These are phyloP conservation scores for Caenorhabditis briggsae DNA, from an alignment of 1,140 invertebrate species.

Conservation along the genomic window DNA sequence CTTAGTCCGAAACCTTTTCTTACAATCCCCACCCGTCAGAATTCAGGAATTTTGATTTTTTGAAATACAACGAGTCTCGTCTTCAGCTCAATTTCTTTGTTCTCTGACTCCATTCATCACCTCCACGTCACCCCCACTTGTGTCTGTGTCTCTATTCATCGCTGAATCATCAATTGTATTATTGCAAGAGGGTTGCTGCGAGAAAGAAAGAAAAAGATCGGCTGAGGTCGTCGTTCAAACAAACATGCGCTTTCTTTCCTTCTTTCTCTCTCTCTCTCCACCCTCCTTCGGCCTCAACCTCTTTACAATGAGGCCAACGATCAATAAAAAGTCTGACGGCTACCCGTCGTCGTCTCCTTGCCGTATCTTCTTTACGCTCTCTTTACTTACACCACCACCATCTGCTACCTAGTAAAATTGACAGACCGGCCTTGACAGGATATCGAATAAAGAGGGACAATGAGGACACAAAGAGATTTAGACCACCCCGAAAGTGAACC, in stretches of 20 bases:
- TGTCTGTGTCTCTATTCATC: neutral
- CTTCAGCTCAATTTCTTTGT: neutral
- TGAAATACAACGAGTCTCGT: too few relatives aligned
- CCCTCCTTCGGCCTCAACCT: neutral
- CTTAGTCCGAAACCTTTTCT: neutral
- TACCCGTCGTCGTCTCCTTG: neutral
- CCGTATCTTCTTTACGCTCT: neutral
- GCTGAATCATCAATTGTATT: conserved; percentile 41
- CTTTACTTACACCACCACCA: conserved; percentile 12
- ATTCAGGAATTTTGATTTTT: neutral
- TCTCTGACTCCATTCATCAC: conserved; percentile 38
- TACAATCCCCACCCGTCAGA: too few relatives aligned
- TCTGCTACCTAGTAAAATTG: conserved; percentile 10
- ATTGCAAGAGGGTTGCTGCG: conserved; percentile 1
- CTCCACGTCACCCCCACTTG: neutral
- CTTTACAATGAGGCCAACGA: conserved; percentile 17
- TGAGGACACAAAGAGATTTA: neutral
- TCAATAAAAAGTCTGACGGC: conserved; percentile 38
- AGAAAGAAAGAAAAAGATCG: neutral
- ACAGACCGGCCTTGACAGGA: conserved; percentile 34
- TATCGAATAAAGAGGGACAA: conserved; percentile 31
- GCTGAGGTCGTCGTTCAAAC: conserved; percentile 13
- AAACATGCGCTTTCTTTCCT: conserved; percentile 40
- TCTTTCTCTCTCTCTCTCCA: neutral
- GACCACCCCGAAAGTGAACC: conserved; percentile 30